A percentile compares a stretch with the other conserved stretches of the same genome.
Evolutionary conservation across 30 jellyfish, hydroid and myxozoan species (phyloP).

Genomic region (Aurelia sp.): DNA sequence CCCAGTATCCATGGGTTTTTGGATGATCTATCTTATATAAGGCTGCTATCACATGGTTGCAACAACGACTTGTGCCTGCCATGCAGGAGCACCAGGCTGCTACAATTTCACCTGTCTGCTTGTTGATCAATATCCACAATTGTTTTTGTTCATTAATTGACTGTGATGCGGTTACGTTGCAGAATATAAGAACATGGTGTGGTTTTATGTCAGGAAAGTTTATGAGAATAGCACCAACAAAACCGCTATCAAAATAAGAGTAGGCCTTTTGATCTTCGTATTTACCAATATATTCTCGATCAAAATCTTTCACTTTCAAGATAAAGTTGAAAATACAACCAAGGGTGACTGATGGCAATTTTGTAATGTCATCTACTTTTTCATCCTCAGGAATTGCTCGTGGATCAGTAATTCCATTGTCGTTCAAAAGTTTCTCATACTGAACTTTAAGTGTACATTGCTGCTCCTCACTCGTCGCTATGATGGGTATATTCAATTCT

Average conservation of each 20-base stretch:
- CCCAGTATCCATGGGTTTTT: background rate
- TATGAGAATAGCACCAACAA: slow-evolving; percentile 20
- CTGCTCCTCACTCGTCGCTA: slow-evolving; percentile 41
- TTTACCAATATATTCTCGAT: slow-evolving; percentile 43
- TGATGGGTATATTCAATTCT: slow-evolving; percentile 41
- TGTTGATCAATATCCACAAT: slow-evolving; percentile 24
- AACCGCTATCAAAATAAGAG: slow-evolving; percentile 48
- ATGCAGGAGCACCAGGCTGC: too few species aligned
- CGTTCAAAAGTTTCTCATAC: slow-evolving; percentile 20
- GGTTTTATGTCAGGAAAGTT: background rate
- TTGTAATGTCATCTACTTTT: slow-evolving; percentile 16
- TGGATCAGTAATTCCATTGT: slow-evolving; percentile 28
- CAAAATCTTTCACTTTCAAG: slow-evolving; percentile 44
- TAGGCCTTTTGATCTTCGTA: slow-evolving; percentile 61
- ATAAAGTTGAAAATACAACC: slow-evolving; percentile 51
- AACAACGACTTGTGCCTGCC: slow-evolving; percentile 36
- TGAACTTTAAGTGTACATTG: slow-evolving; percentile 10
- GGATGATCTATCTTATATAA: slow-evolving; percentile 41
- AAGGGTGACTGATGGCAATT: slow-evolving; percentile 38
- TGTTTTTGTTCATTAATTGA: slow-evolving; percentile 8
- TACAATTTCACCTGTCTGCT: slow-evolving; percentile 5
- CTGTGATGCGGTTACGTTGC: slow-evolving; percentile 57
- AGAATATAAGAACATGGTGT: background rate
- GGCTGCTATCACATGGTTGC: slow-evolving; percentile 58
- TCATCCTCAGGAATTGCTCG: slow-evolving; percentile 14